Evolutionary conservation across 1,140 invertebrate genomes (phyloP).

Genomic region (Alviniconcha marisindica): DNA sequence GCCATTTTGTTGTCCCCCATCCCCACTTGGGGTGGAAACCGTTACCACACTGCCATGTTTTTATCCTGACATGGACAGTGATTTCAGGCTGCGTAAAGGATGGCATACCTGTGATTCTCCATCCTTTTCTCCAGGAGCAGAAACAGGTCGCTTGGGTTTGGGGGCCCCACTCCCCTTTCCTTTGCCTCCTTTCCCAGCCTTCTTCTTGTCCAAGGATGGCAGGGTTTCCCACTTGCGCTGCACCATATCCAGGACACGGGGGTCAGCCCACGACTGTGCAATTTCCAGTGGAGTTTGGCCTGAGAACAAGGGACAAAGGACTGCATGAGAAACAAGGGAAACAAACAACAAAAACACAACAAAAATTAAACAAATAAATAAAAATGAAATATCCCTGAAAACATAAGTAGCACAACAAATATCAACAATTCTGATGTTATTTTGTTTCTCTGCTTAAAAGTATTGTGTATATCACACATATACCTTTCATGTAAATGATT

Average conservation of each 20-base stretch:
- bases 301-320: slow-evolving; percentile 42
- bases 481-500: too few relatives aligned
- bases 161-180: slow-evolving; percentile 47
- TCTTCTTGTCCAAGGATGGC: slow-evolving; percentile 67
- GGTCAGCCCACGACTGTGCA: slow-evolving; percentile 73
- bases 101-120: too few relatives aligned
- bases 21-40: too few relatives aligned
- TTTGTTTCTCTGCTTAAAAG: neutral
- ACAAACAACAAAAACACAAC: neutral
- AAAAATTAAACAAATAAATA: too few relatives aligned
- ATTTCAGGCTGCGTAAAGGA: too few relatives aligned
- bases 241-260: slow-evolving; percentile 68
- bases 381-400: too few relatives aligned
- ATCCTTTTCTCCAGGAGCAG: slow-evolving; percentile 46
- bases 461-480: too few relatives aligned
- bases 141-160: slow-evolving; percentile 58
- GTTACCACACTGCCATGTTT: too few relatives aligned
- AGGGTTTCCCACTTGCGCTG: slow-evolving; percentile 72
- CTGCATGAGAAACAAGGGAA: neutral
- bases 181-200: slow-evolving; percentile 60
- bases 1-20: too few relatives aligned
- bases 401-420: too few relatives aligned
- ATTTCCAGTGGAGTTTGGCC: slow-evolving; percentile 72
- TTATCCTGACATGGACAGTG: too few relatives aligned
- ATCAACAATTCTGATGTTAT: neutral